phyloP scores from a whole-genome alignment of 2,797 vertebrate genomes.

The Neosilurus hyrtlii region DNA sequence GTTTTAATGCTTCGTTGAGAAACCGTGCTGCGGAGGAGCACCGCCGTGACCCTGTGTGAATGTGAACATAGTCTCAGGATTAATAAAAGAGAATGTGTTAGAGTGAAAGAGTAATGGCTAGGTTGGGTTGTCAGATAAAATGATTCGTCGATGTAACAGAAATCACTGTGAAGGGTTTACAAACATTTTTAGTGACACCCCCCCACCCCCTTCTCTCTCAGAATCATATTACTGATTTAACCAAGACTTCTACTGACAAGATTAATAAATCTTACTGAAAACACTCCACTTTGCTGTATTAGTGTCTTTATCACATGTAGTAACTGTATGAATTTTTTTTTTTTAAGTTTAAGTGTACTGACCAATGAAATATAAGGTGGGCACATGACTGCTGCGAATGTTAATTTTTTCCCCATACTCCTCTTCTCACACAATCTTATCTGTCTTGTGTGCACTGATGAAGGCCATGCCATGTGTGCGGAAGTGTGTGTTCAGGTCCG shows the following conservation, averaged over 20 bases:
- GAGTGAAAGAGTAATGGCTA: no score
- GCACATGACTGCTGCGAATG: slow-evolving; percentile 1
- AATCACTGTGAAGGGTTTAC: background rate
- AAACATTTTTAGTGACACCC: background rate
- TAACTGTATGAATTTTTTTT: background rate
- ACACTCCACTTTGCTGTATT: background rate
- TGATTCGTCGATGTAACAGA: background rate
- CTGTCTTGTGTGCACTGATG: slow-evolving; percentile 88
- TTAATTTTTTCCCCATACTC: background rate
- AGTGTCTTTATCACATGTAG: background rate
- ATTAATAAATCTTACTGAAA: background rate
- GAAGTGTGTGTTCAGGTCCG: slow-evolving; percentile 94
- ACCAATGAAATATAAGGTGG: background rate
- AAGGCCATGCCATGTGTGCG: slow-evolving; percentile 97
- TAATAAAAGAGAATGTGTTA: background rate
- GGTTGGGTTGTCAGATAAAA: background rate
- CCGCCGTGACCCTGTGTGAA: background rate
- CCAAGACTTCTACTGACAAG: background rate
- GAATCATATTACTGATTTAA: background rate
- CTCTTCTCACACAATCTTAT: slow-evolving; percentile 72
- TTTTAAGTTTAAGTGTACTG: background rate
- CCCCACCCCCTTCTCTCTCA: no score
- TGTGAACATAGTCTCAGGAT: background rate
- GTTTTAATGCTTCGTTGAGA: slow-evolving; percentile 39
- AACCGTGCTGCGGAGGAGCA: background rate